These are phyloP conservation scores for Tympanoctomys barrerae DNA, from an alignment of 2,797 vertebrate species.

Conservation along the genomic window DNA sequence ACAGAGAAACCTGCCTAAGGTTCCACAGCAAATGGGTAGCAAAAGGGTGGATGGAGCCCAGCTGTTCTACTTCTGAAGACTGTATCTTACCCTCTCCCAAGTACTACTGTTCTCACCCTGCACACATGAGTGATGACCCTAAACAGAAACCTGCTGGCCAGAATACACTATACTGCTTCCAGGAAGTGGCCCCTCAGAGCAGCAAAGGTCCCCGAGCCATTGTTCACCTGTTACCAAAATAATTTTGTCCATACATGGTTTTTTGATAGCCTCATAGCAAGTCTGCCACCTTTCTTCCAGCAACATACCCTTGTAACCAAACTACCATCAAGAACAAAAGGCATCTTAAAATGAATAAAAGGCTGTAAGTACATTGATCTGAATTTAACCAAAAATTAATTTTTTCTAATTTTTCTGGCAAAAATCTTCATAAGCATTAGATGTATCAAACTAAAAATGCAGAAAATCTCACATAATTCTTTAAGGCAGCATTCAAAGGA, in stretches of 20 bases:
- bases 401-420: slow-evolving; percentile 55
- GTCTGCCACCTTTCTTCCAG: slow-evolving; percentile 53
- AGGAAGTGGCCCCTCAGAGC: not conserved
- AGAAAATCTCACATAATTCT: slow-evolving; percentile 56
- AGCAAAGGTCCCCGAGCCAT: slow-evolving; percentile 6
- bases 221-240: slow-evolving; percentile 31
- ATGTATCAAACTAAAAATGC: slow-evolving; percentile 50
- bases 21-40: not conserved
- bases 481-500: slow-evolving; percentile 77
- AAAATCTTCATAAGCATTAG: slow-evolving; percentile 66
- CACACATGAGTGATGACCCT: not conserved
- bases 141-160: not conserved
- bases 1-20: slow-evolving; percentile 28
- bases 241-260: not conserved
- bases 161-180: not conserved
- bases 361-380: slow-evolving; percentile 53
- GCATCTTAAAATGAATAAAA: slow-evolving; percentile 63
- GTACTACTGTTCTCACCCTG: not conserved
- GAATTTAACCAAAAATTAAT: slow-evolving; percentile 69
- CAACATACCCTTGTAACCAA: slow-evolving; percentile 50
- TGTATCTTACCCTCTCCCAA: not conserved
- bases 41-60: not conserved
- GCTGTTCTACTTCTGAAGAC: not conserved
- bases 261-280: slow-evolving; percentile 39
- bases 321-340: slow-evolving; percentile 65